A percentile compares a stretch with the other conserved stretches of the same genome.
Evolutionary conservation across 2,113 vertebrate genomes (phyloP).

Genomic region (Oreochromis spilurus): DNA sequence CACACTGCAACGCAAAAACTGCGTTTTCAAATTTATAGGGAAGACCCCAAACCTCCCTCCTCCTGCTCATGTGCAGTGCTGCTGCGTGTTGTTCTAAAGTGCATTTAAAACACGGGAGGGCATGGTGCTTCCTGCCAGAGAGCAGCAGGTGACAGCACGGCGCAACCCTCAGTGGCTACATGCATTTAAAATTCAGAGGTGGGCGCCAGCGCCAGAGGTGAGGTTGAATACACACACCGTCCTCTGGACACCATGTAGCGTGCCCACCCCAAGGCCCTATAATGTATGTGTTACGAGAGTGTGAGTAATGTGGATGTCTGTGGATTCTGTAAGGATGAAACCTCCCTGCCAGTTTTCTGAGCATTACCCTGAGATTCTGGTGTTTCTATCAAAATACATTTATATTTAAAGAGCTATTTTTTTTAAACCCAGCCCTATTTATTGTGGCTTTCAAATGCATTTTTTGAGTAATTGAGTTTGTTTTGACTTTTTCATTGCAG

Average conservation of each 20-base stretch:
- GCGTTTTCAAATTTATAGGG: fast-evolving
- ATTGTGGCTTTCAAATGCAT: background rate
- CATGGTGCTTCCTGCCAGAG: background rate
- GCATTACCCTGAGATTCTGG: background rate
- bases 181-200: background rate
- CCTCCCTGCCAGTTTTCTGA: background rate
- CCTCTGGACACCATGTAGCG: background rate
- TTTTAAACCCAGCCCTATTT: fast-evolving
- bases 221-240: background rate
- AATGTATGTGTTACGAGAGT: background rate
- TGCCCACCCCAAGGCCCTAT: background rate
- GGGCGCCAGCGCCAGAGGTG: background rate
- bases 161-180: background rate
- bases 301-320: background rate
- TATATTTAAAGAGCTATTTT: background rate
- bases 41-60: background rate
- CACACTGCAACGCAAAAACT: background rate
- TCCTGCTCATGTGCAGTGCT: background rate
- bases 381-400: background rate
- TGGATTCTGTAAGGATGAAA: background rate
- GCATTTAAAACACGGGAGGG: background rate
- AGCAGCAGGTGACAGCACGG: fast-evolving
- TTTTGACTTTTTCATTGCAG: fast-evolving
- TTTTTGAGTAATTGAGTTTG: background rate
- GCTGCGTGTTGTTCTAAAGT: background rate